These are phyloP conservation scores for Mellivora capensis DNA, from an alignment of 2,113 vertebrate genomes.

Conservation along the genomic window DNA sequence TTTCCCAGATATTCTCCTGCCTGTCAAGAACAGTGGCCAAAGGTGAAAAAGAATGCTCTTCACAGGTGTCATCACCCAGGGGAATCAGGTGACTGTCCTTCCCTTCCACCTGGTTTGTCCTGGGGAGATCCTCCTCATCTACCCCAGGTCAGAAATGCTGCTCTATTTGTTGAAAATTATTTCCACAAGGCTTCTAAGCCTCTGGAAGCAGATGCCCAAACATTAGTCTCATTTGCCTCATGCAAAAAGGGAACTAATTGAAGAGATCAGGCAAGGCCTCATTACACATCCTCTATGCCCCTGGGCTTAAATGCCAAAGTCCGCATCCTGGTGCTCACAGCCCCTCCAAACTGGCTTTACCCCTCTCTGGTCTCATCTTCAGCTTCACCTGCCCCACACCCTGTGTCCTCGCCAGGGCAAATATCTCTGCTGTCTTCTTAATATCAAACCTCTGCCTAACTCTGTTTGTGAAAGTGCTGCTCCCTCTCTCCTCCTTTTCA, in stretches of 20 bases:
- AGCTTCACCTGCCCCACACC: not conserved
- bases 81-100: not conserved
- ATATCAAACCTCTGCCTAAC: not conserved
- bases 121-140: not conserved
- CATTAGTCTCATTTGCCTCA: slow-evolving; percentile 10
- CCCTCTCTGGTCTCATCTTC: not conserved
- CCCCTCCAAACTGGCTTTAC: not conserved
- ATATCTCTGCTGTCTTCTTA: not conserved
- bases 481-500: not conserved
- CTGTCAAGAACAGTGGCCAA: not conserved
- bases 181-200: not conserved
- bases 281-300: not conserved
- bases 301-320: not conserved
- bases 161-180: slow-evolving; percentile 12
- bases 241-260: not conserved
- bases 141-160: not conserved
- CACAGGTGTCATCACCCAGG: not conserved
- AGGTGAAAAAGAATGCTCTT: not conserved
- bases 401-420: not conserved
- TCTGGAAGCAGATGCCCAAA: slow-evolving; percentile 4
- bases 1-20: not conserved
- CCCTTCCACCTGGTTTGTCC: not conserved
- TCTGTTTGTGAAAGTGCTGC: not conserved
- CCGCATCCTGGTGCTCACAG: not conserved
- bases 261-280: not conserved